Conservation (phyloP, 2,888 invertebrate species). For the Noctua comes region DNA sequence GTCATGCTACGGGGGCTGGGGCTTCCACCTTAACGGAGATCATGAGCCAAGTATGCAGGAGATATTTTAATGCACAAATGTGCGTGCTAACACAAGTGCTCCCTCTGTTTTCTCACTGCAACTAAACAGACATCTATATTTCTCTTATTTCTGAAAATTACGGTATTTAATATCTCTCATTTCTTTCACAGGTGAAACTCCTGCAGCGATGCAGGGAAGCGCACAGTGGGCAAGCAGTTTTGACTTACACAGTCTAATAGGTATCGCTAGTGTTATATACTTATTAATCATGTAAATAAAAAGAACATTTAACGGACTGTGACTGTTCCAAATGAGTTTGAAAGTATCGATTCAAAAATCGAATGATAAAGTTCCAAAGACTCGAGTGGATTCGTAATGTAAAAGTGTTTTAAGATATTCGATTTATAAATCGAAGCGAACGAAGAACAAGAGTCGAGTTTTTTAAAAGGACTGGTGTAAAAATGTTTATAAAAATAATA, state of each 20-base stretch:
- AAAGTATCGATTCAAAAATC: slow-evolving; percentile 23
- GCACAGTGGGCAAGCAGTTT: slow-evolving; percentile 83
- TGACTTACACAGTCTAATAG: slow-evolving; percentile 74
- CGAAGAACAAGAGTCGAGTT: slow-evolving; percentile 15
- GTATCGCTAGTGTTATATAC: slow-evolving; percentile 70
- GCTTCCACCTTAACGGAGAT: not conserved
- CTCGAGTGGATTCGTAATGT: slow-evolving; percentile 30
- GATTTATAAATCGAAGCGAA: slow-evolving; percentile 26
- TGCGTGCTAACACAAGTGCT: not conserved
- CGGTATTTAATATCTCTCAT: slow-evolving; percentile 7
- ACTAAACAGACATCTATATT: not conserved
- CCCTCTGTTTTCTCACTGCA: not conserved
- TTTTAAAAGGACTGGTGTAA: slow-evolving; percentile 29
- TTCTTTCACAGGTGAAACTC: slow-evolving; percentile 93
- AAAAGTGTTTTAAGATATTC: slow-evolving; percentile 16
- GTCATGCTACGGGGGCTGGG: no score
- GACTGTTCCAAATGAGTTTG: slow-evolving; percentile 3
- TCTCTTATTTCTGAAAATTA: not conserved
- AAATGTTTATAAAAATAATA: slow-evolving; percentile 65
- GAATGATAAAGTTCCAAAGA: slow-evolving; percentile 20
- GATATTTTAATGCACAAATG: not conserved
- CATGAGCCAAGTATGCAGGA: not conserved
- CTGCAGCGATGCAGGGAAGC: slow-evolving; percentile 96
- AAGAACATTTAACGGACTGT: slow-evolving; percentile 32
- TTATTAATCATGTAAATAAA: slow-evolving; percentile 66